Evolutionary conservation across 2,113 vertebrate genomes (phyloP).

Genomic region (zebrafish (Danio rerio)): DNA sequence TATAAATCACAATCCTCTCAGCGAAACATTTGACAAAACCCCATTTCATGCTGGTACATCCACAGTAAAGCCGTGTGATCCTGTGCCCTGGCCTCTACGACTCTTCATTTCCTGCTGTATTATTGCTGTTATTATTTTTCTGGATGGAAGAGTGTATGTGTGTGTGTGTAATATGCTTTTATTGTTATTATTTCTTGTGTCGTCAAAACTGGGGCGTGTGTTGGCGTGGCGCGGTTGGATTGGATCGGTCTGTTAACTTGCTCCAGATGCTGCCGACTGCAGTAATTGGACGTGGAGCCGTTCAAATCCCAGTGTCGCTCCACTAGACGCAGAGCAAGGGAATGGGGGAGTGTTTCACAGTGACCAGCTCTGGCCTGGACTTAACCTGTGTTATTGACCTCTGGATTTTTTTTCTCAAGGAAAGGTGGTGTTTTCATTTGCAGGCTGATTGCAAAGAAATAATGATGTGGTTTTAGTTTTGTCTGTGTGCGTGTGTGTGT

Average conservation of each 20-base stretch:
- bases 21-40: slow-evolving; percentile 9
- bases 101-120: slow-evolving; percentile 77
- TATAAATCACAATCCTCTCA: slow-evolving; percentile 24
- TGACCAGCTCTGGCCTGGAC: slow-evolving; percentile 47
- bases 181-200: slow-evolving; percentile 76
- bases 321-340: slow-evolving; percentile 57
- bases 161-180: slow-evolving; percentile 66
- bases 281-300: slow-evolving; percentile 81
- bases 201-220: slow-evolving; percentile 70
- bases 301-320: slow-evolving; percentile 73
- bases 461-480: slow-evolving; percentile 28
- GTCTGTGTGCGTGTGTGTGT: neutral
- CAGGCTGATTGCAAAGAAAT: slow-evolving; percentile 15
- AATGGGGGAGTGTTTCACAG: slow-evolving; percentile 50
- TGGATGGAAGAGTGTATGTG: slow-evolving; percentile 60
- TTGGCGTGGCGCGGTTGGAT: slow-evolving; percentile 70
- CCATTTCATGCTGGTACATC: slow-evolving; percentile 42
- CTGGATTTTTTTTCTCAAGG: slow-evolving; percentile 22
- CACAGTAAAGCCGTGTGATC: slow-evolving; percentile 50
- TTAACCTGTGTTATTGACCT: slow-evolving; percentile 54
- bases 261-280: slow-evolving; percentile 77
- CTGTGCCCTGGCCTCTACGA: slow-evolving; percentile 60
- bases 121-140: slow-evolving; percentile 72
- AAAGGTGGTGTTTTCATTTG: slow-evolving; percentile 44
- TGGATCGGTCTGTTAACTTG: slow-evolving; percentile 71